Percentiles rank a stretch among this genome's conserved stretches.
These are phyloP conservation scores for Rhingia rostrata DNA, from an alignment of 2,888 invertebrate species.

Conservation along the genomic window DNA sequence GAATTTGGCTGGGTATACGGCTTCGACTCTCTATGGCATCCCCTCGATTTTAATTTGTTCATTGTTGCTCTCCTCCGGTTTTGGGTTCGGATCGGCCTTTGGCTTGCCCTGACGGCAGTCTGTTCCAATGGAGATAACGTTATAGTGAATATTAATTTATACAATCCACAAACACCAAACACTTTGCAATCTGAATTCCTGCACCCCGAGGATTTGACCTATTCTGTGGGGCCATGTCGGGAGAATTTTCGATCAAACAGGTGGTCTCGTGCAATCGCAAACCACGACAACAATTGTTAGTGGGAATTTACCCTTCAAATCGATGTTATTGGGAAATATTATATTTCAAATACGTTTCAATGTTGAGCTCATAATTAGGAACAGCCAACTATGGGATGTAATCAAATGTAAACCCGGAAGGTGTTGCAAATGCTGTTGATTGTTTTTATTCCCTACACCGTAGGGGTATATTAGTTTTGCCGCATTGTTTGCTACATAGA, in stretches of 20 bases:
- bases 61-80: constrained; percentile 9
- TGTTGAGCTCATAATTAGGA: constrained; percentile 14
- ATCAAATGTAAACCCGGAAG: neutral
- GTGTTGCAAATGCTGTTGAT: neutral
- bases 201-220: constrained; percentile 39
- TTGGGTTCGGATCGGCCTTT: constrained; percentile 25
- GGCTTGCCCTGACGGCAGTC: constrained; percentile 35
- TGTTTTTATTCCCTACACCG: neutral
- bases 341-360: constrained; percentile 16
- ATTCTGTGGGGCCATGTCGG: neutral
- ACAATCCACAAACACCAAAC: constrained; percentile 69
- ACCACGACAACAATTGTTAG: constrained; percentile 5
- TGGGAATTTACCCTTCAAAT: constrained; percentile 10
- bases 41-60: neutral
- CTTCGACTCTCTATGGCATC: no score
- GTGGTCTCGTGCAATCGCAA: constrained; percentile 44
- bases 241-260: constrained; percentile 29
- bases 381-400: neutral
- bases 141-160: constrained; percentile 67
- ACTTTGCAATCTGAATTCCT: constrained; percentile 53
- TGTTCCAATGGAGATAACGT: constrained; percentile 59
- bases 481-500: no score
- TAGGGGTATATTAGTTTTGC: no score
- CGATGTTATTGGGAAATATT: constrained; percentile 25
- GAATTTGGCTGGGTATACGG: constrained; percentile 8